Evolutionary conservation across 2,888 invertebrate genomes (phyloP), one percentile per base, ranked within the genome.

Genomic region (Alloplasta piceator): DNA sequence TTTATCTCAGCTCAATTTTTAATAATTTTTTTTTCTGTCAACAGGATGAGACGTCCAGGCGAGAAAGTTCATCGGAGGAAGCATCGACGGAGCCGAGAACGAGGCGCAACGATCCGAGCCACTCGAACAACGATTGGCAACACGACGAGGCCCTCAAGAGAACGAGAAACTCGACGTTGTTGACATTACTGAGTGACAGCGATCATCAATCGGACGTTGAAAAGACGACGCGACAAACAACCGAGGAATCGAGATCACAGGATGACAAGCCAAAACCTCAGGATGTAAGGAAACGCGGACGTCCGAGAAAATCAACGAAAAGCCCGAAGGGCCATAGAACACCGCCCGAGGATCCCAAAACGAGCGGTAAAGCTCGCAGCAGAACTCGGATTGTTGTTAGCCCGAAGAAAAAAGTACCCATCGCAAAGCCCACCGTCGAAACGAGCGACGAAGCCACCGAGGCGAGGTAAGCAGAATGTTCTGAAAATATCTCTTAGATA

Each of bases 221-320:
- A 89, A 83, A 93, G 91, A 43, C 81, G 14, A 14, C 90, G 91
- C 67, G 91, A 89, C 84, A 87, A 86, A 79, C 86, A 83, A 82
- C 75, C 55, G 90, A 89, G 39, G 86, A 86, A 12, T 70, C 83
- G 6, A 83, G 84, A 66, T 67, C 76, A 72, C 89, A 90, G 68
- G 84, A 84, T n/a, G 89, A 90, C 14, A 89, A 91, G 77, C 88
- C 90, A 82, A 94, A 94, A 86, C 89, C 88, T 9, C 87, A 87
- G 43, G 91, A 92, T 72, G 87, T 85, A 0, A 87, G 88, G 52
- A 91, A 91, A 84, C 94, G 94, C 16, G 94, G 94, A 0, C 92
- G 94, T 63, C 94, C 94, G 6, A 93, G 93, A 2, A 94, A 94
- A 85, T 87, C 91, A 14, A 92, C 93, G 0, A 90, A 91, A 72